Evolutionary conservation across 2,888 invertebrate genomes (phyloP), one percentile per base, ranked within the genome.

Genomic region (Cheiracanthium punctorium): DNA sequence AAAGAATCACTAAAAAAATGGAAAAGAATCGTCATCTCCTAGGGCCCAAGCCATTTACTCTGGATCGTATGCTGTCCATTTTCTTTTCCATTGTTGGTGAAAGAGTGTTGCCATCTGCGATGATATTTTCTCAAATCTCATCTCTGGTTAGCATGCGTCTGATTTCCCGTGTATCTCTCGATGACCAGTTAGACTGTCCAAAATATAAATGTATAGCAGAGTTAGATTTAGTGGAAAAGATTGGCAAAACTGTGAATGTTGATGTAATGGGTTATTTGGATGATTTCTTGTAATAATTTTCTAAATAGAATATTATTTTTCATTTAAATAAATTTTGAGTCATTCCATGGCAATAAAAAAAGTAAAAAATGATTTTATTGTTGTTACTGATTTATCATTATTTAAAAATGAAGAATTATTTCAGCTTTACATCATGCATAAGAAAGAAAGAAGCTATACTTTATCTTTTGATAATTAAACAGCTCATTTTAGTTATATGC

Each of bases 31-130:
- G 79, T 0, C 95, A 95, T 88, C 89, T 93, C 70, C 92, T 96
- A 0, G 97, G 97, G 0, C 97, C 97, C 0, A 96, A 96, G 91
- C 93, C 94, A 0, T 97, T 97, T 90, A 94, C 95, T 0, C 92
- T 97, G 48, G 96, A 96, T 90, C 93, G 97, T 37, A 92, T 97
- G 89, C 91, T 97, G 81, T 96, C 97, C 0, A 97, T 97, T 90
- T 97, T 97, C 91, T 96, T 96, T 91, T 95, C 96, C 0, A 96
- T 98, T 90, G 93, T 96, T 24, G 95, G 86, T 1, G 80, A 80
- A 41, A 69, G 58, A 74, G 84, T 84, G 1, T 37, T 84, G 1
- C 79, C 84, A 24, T 84, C 82, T 37, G 77, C 79, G 1, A 17
- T 84, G n/a, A 73, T 73, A 58, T 79, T 69, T 58, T 84, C 84